Base-by-base conservation (phyloP, 2,888 invertebrate species). In the Leucozona laternaria region DNA sequence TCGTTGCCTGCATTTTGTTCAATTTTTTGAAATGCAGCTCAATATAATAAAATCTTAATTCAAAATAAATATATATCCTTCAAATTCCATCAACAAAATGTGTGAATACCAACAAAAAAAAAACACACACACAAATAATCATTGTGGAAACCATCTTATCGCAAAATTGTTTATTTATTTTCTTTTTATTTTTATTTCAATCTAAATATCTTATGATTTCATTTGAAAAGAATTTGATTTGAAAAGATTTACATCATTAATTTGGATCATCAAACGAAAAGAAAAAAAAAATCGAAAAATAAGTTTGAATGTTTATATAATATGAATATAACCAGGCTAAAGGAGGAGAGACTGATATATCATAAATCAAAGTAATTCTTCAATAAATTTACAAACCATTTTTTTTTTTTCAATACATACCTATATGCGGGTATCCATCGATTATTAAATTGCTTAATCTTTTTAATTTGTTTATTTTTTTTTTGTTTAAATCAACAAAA, bases 311-410 rank as follows among this genome's bases (percentile, higher is more conserved):
- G 48, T 48, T 48, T 48, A 48, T 20, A 48, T 48, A 1, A 48
- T 64, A 34, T 10, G 22, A n/a, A 57, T 66, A 45, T 22, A 20
- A 40, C 8, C 58, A 60, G 20, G 31, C 34, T 57, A 11, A 17
- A 17, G 10, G 31, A 31, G 31, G 17, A 13, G 20, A 15, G 31
- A 31, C 25, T 58, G 68, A 40, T 68, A 40, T 68, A 75, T 60
- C 80, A 80, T 80, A 40, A 80, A 80, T 80, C 80, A 80, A 75
- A 68, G 28, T 57, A 60, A 43, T 22, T 60, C 55, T 75, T 53
- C 50, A 80, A 60, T 43, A 68, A 79, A 66, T 68, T 50, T 20
- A n/a, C n/a, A 15, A 25, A 28, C 6, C 8, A 13, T 13, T 13
- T 28, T 4, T 15, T 15, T 13, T 37, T 4, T 6, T 10, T n/a